Evolutionary conservation across 2,888 invertebrate genomes (phyloP).

Genomic region (Nomada fucata): DNA sequence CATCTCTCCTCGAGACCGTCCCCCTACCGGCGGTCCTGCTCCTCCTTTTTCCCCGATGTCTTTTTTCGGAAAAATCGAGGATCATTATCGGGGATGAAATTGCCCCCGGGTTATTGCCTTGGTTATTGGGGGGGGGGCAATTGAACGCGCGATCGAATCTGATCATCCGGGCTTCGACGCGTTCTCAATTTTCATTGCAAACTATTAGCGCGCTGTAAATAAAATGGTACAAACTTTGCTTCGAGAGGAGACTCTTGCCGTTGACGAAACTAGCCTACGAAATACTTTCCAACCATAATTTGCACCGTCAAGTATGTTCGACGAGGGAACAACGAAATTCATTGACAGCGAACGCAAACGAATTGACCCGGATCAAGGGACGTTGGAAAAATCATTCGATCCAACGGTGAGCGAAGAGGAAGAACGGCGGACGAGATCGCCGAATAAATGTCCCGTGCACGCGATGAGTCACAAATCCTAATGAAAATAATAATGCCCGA

Average conservation of each 20-base stretch:
- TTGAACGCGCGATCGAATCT: not conserved
- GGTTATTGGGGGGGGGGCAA: conserved; percentile 1
- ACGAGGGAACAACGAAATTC: too few species aligned
- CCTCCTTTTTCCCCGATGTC: not conserved
- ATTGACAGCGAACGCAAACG: too few species aligned
- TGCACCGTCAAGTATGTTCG: too few species aligned
- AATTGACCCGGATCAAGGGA: too few species aligned
- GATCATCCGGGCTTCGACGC: not conserved
- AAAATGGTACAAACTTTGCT: too few species aligned
- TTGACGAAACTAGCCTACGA: too few species aligned
- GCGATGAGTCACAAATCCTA: conserved; percentile 82
- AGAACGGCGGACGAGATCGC: conserved; percentile 40
- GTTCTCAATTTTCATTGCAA: too few species aligned
- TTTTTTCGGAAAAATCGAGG: not conserved
- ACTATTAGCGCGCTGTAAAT: too few species aligned
- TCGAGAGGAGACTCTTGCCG: too few species aligned
- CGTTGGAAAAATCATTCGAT: too few species aligned
- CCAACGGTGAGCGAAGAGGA: conserved; percentile 7
- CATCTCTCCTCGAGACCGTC: not conserved
- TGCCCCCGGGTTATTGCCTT: not conserved
- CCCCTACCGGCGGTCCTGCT: too few species aligned
- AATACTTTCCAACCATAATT: too few species aligned
- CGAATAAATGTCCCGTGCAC: conserved; percentile 69
- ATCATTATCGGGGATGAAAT: conserved; percentile 12
- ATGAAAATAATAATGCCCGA: conserved; percentile 80